Evolutionary conservation across 2,888 invertebrate genomes (phyloP).

Genomic region (Phania funesta): DNA sequence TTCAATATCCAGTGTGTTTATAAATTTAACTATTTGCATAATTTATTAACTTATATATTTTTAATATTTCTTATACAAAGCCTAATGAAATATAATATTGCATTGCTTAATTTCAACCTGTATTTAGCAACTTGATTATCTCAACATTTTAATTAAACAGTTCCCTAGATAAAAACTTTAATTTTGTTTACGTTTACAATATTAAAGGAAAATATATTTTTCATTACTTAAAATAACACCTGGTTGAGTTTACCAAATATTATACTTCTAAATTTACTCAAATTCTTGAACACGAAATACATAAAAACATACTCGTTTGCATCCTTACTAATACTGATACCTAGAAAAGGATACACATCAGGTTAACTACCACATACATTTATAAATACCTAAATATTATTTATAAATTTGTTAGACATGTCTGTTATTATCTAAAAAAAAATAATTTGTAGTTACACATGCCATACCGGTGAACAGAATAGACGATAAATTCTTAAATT

Average conservation of each 20-base stretch:
- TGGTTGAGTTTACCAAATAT: slow-evolving; percentile 23
- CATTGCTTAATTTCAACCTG: too few relatives aligned
- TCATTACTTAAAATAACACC: slow-evolving; percentile 25
- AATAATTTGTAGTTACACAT: not conserved
- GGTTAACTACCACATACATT: not conserved
- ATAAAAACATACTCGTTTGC: too few relatives aligned
- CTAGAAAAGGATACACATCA: not conserved
- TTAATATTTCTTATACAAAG: too few relatives aligned
- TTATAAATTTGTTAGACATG: slow-evolving; percentile 24
- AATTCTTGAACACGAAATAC: not conserved
- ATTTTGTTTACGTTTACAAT: not conserved
- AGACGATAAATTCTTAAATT: slow-evolving; percentile 16
- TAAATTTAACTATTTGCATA: too few relatives aligned
- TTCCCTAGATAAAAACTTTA: not conserved
- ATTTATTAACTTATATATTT: too few relatives aligned
- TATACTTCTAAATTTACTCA: too few relatives aligned
- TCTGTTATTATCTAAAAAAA: not conserved
- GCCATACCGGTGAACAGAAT: not conserved
- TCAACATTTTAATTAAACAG: not conserved
- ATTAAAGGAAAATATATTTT: not conserved
- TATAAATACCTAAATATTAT: not conserved
- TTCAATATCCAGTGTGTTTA: too few relatives aligned
- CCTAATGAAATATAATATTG: too few relatives aligned
- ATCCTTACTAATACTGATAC: not conserved
- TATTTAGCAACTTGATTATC: too few relatives aligned